Evolutionary conservation across 35 echinoderm and acorn worm genomes (phyloP).

Genomic region (Eucidaris tribuloides): DNA sequence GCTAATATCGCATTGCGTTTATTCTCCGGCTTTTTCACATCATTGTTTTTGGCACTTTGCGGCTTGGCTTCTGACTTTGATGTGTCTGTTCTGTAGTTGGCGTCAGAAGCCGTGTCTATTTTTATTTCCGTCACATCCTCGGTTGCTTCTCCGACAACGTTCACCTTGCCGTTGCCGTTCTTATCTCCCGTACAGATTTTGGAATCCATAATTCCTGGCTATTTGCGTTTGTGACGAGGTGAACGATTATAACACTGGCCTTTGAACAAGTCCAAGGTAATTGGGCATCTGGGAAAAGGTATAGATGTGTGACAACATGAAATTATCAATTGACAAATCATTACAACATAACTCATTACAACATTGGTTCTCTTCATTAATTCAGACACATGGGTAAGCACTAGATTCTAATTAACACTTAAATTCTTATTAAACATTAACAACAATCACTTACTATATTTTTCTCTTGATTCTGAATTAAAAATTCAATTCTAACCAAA

Average conservation of each 20-base stretch:
- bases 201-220: constrained; percentile 3
- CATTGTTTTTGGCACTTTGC: constrained; percentile 24
- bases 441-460: no score
- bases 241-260: not conserved
- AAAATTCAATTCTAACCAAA: no score
- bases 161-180: constrained; percentile 15
- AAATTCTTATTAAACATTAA: no score
- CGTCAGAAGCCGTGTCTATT: not conserved
- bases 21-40: constrained; percentile 5
- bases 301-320: no score
- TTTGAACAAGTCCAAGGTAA: not conserved
- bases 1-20: constrained; percentile 28
- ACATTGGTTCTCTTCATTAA: no score
- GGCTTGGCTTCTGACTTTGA: not conserved
- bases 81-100: not conserved
- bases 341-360: no score
- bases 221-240: no score
- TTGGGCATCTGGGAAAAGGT: not conserved
- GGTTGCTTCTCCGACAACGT: not conserved
- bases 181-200: constrained; percentile 12
- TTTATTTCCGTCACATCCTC: not conserved
- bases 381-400: no score
- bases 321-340: no score
- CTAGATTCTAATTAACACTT: no score
- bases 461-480: no score